A percentile compares a stretch with the other conserved stretches of the same genome.
These are phyloP conservation scores for Chelonia mydas DNA, from an alignment of 2,797 vertebrate genomes.

Conservation along the genomic window DNA sequence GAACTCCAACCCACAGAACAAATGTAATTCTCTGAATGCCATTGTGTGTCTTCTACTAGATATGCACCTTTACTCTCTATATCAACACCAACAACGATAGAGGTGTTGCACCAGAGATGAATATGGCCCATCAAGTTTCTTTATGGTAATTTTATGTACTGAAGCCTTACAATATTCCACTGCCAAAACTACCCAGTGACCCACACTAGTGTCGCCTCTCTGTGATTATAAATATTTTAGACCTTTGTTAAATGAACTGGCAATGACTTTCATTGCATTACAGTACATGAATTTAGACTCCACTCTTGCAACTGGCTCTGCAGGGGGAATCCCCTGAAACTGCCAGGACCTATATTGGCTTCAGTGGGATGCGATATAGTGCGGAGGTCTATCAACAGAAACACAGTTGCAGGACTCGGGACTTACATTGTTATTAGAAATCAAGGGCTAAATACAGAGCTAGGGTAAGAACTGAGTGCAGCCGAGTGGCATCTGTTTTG, in stretches of 20 bases:
- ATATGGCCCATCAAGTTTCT: rapidly evolving
- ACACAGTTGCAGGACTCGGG: background rate
- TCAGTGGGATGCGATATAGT: background rate
- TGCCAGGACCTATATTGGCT: background rate
- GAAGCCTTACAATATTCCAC: background rate
- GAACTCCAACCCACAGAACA: background rate
- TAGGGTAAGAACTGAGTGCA: background rate
- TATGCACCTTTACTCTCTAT: rapidly evolving
- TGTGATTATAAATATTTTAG: background rate
- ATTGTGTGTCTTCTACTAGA: background rate
- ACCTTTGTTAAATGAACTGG: background rate
- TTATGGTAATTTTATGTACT: background rate
- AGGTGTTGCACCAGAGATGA: background rate
- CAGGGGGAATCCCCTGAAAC: background rate
- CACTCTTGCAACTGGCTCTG: background rate
- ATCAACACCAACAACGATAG: background rate
- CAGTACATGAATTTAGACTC: rapidly evolving
- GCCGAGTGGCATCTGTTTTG: background rate
- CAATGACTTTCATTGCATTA: background rate
- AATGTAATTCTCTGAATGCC: background rate
- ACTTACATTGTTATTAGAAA: background rate
- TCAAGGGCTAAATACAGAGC: background rate
- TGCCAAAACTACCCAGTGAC: background rate
- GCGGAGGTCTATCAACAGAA: background rate
- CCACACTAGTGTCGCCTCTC: background rate